A percentile compares a stretch with the other conserved stretches of the same genome.
Evolutionary conservation across 1,140 invertebrate genomes (phyloP).

Genomic region (Bombus cullumanus): DNA sequence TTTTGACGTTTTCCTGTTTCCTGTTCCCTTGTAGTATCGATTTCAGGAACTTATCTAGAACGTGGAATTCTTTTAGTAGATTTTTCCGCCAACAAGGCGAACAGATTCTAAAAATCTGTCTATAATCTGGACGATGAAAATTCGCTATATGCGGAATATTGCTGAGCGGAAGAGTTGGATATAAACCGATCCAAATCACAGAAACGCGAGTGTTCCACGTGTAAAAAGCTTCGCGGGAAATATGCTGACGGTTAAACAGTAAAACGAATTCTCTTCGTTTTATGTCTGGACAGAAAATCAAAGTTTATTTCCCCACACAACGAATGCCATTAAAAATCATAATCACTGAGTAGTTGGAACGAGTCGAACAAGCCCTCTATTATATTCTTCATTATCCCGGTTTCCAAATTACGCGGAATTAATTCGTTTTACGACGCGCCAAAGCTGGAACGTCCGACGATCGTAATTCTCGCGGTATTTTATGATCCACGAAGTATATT

Average conservation of each 20-base stretch:
- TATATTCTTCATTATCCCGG: background rate
- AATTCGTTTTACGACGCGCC: background rate
- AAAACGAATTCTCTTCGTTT: conserved; percentile 7
- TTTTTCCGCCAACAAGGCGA: too few relatives aligned
- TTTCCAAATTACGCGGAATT: background rate
- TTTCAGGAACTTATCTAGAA: too few relatives aligned
- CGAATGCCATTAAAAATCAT: background rate
- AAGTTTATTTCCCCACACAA: background rate
- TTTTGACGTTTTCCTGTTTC: too few relatives aligned
- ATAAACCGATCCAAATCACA: background rate
- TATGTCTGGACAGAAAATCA: background rate
- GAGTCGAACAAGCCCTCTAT: background rate
- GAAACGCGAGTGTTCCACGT: background rate
- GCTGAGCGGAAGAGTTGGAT: background rate
- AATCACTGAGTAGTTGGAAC: background rate
- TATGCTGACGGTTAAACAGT: background rate
- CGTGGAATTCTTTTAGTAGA: too few relatives aligned
- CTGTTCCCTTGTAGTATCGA: too few relatives aligned
- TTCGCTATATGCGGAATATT: too few relatives aligned
- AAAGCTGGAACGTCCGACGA: background rate
- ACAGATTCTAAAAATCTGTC: too few relatives aligned
- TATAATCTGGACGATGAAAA: too few relatives aligned
- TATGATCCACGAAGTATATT: background rate
- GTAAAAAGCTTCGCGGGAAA: background rate
- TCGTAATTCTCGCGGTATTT: conserved; percentile 3